A percentile compares a stretch with the other conserved stretches of the same genome.
Evolutionary conservation across 1,140 invertebrate species (phyloP).

Genomic region (Psilanteris sp.): DNA sequence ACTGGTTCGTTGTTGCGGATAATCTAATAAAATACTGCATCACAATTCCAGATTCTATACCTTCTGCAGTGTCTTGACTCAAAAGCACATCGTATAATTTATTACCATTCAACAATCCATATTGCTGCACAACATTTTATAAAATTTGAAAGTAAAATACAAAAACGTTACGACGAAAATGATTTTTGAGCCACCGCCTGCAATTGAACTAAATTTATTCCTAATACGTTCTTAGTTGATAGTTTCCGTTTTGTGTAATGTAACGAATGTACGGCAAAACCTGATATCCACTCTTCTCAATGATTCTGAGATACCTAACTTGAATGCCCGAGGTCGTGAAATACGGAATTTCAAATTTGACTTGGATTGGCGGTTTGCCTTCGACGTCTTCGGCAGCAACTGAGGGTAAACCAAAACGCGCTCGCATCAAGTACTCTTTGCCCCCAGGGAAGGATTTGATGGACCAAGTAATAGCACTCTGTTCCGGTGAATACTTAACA

Average conservation of each 20-base stretch:
- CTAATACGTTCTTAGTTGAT: conserved; percentile 97
- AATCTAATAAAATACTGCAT: conserved; percentile 44
- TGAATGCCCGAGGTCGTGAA: conserved; percentile 99
- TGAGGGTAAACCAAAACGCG: conserved; percentile 99
- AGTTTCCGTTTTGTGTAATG: conserved; percentile 99
- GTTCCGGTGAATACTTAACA: conserved; percentile 98
- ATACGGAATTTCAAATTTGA: conserved; percentile 99
- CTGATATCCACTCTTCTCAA: conserved; percentile 99
- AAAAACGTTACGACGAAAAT: too few species aligned
- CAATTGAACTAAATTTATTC: neutral
- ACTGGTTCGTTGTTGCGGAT: conserved; percentile 10
- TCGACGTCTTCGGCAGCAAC: conserved; percentile 97
- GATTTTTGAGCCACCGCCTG: too few species aligned
- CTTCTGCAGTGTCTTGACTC: neutral
- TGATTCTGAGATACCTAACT: conserved; percentile 99
- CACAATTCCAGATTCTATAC: conserved; percentile 22
- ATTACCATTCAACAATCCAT: neutral
- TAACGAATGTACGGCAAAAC: conserved; percentile 99
- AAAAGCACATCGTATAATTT: conserved; percentile 23
- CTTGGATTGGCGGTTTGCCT: conserved; percentile 98
- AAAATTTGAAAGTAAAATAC: neutral
- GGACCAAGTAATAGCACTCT: conserved; percentile 99
- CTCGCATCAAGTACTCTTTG: conserved; percentile 99
- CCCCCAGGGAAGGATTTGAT: conserved; percentile 99
- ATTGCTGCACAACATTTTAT: neutral